A percentile compares a stretch with the other conserved stretches of the same genome.
Conservation (phyloP, 2,888 invertebrate genomes). For the Plagodis pulveraria region DNA sequence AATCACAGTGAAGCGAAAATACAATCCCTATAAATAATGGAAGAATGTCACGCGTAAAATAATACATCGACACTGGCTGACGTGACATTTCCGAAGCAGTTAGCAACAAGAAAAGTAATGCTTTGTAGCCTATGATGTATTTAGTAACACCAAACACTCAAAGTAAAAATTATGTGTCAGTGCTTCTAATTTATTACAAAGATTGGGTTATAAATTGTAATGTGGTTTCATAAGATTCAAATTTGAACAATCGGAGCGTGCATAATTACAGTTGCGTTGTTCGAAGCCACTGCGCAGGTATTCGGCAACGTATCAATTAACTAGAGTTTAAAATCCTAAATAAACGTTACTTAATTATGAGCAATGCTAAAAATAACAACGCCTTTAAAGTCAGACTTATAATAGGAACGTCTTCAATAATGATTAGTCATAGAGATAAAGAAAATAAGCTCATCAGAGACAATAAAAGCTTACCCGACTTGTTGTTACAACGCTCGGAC, state of each 20-base stretch:
- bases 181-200: slow-evolving; percentile 11
- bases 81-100: too few species aligned
- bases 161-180: slow-evolving; percentile 54
- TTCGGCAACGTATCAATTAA: slow-evolving; percentile 78
- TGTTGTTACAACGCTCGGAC: slow-evolving; percentile 65
- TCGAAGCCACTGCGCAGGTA: slow-evolving; percentile 77
- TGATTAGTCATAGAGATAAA: slow-evolving; percentile 75
- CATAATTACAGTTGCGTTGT: slow-evolving; percentile 78
- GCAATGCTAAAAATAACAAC: slow-evolving; percentile 71
- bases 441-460: slow-evolving; percentile 79
- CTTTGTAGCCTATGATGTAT: neutral
- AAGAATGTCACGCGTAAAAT: too few species aligned
- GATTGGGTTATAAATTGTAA: slow-evolving; percentile 45
- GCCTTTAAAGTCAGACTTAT: slow-evolving; percentile 19
- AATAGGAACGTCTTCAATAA: slow-evolving; percentile 53
- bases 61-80: too few species aligned
- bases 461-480: slow-evolving; percentile 64
- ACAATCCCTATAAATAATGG: too few species aligned
- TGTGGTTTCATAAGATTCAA: slow-evolving; percentile 79
- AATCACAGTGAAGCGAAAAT: neutral
- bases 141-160: neutral
- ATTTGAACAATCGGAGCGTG: slow-evolving; percentile 79
- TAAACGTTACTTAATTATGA: slow-evolving; percentile 63
- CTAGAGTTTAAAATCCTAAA: slow-evolving; percentile 69
- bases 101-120: too few species aligned